Base-by-base conservation (phyloP, 2,113 vertebrate genomes). In the Carlito syrichta region DNA sequence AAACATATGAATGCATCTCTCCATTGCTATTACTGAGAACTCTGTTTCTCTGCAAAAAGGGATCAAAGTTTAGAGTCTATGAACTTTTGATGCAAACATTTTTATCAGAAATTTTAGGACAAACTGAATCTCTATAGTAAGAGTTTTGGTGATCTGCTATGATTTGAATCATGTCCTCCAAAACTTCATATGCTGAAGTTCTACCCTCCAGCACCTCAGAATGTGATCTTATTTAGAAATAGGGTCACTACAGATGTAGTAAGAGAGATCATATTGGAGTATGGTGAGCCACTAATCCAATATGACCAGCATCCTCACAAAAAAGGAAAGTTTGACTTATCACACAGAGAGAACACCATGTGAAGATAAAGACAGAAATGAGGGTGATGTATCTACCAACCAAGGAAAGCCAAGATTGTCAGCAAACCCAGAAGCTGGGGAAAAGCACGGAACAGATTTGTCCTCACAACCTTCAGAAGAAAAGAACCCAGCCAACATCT, bases 61-160 rank as follows among this genome's bases (percentile, higher is more conserved):
- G 45, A 62, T 52, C 54, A 88, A 50, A 92, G 48, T 22, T 88
- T 32, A 71, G n/a, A 94, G 17, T 19, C 43, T 25, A 54, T 69
- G 54, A 77, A 43, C 68, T 4, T 78, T 30, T 11, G 62, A 92
- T 32, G 8, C 50, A 77, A 88, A 89, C 8, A 83, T n/a, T 91
- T 79, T 86, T 54, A 94, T 89, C 50, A 69, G 25, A 88, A 94
- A 97, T 54, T 19, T 78, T 19, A 68, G 45, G 91, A 89, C 14
- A 83, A 86, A 71, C 32, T 35, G 8, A 81, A 8, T 93, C 13
- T 78, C 12, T 19, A 40, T 66, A 74, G 3, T 48, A 71, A 78
- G 32, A 14, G 32, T 68, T 92, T 40, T 69, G 16, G 40, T 83
- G 30, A 78, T 86, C 62, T 96, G 58, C 25, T 73, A 54, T 23